phyloP scores from a whole-genome alignment of 92 coral and sea anemone genomes.

The Palythoa grandis region DNA sequence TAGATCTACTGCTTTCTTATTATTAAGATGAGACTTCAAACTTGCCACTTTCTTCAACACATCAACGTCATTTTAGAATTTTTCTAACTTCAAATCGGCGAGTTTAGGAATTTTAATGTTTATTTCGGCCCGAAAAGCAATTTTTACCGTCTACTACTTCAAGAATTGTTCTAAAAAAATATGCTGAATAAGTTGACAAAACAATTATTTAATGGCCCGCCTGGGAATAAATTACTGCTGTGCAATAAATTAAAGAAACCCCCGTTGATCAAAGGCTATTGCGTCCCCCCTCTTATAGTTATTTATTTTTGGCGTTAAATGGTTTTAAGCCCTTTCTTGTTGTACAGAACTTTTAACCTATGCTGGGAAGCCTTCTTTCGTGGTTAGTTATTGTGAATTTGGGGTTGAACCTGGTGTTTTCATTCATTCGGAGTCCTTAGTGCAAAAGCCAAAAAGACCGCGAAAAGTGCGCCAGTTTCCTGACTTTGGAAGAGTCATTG shows the following conservation, averaged over 20 bases:
- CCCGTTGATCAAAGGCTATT: background rate
- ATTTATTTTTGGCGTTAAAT: background rate
- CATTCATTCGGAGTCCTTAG: background rate
- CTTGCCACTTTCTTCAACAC: no score
- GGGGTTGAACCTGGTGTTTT: background rate
- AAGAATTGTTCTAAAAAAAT: no score
- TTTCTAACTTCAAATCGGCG: no score
- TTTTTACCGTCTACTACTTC: no score
- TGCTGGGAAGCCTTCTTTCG: background rate
- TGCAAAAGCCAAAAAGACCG: background rate
- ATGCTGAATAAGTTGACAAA: no score
- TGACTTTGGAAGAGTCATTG: background rate
- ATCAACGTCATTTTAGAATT: no score
- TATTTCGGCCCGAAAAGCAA: no score
- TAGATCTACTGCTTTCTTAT: no score
- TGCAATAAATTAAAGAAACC: background rate
- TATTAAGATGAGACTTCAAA: no score
- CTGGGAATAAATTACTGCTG: background rate
- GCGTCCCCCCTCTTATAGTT: background rate
- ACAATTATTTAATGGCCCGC: no score
- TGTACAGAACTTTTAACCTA: background rate
- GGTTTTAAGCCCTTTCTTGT: background rate
- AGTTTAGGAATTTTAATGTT: no score
- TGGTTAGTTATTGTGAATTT: background rate
- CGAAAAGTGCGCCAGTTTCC: conserved; percentile 14